Conservation (phyloP, 2,888 invertebrate genomes). For the Lordiphosa andalusiaca region DNA sequence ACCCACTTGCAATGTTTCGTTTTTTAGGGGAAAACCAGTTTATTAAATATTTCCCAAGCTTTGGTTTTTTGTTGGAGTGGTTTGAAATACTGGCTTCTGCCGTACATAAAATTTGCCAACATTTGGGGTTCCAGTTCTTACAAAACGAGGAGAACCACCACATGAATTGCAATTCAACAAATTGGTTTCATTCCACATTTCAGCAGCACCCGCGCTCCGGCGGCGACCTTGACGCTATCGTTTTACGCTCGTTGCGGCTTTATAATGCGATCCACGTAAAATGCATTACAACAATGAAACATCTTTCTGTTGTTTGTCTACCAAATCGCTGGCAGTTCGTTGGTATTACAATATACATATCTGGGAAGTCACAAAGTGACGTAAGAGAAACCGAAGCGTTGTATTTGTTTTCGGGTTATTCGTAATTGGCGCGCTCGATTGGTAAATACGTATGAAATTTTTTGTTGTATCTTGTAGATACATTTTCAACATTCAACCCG, state of each 20-base stretch:
- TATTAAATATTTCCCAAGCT: too few species aligned
- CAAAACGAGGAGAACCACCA: too few species aligned
- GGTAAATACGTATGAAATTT: constrained; percentile 60
- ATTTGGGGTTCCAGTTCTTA: too few species aligned
- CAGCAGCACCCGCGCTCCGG: too few species aligned
- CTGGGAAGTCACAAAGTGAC: constrained; percentile 40
- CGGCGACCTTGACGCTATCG: constrained; percentile 1
- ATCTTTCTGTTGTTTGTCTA: constrained; percentile 29
- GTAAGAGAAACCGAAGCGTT: constrained; percentile 43
- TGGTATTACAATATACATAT: constrained; percentile 53
- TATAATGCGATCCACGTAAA: constrained; percentile 53
- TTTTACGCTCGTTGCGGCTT: constrained; percentile 14
- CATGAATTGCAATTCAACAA: too few species aligned
- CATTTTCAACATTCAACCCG: background rate
- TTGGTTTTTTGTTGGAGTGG: too few species aligned
- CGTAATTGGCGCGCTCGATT: constrained; percentile 69
- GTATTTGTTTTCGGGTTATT: constrained; percentile 22
- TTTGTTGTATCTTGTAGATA: constrained; percentile 19
- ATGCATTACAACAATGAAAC: constrained; percentile 27
- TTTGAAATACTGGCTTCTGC: too few species aligned
- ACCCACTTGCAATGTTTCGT: too few species aligned
- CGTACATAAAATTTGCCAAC: too few species aligned
- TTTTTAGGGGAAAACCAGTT: too few species aligned
- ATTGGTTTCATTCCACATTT: constrained; percentile 10
- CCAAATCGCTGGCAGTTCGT: constrained; percentile 32